A percentile compares a stretch with the other conserved stretches of the same genome.
Conservation (phyloP, 2,113 vertebrate species). For the Atlantisia rogersi region DNA sequence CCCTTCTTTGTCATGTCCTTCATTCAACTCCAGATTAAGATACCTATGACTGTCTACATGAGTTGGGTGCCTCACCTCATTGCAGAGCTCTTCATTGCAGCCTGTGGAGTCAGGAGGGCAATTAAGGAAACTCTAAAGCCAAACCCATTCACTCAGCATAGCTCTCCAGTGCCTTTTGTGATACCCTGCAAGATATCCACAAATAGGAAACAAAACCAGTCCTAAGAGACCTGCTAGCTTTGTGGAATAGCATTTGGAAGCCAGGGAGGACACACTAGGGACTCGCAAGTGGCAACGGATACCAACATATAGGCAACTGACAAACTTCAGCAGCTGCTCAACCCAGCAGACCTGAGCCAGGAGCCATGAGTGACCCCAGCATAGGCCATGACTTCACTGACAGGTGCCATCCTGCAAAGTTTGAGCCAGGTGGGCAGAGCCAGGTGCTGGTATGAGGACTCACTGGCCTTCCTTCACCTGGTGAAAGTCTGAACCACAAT, state of each 20-base stretch:
- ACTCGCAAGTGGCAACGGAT: neutral
- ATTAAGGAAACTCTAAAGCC: neutral
- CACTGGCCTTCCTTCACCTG: accelerated
- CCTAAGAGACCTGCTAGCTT: neutral
- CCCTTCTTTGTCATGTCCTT: neutral
- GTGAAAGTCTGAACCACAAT: neutral
- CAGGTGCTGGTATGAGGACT: neutral
- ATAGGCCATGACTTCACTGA: neutral
- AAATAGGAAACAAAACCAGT: neutral
- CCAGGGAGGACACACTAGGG: neutral
- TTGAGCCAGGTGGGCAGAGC: neutral
- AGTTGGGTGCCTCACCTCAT: neutral
- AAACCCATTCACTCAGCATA: neutral
- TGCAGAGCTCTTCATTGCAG: neutral
- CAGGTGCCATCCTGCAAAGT: neutral
- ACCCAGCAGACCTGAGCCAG: neutral
- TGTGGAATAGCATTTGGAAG: neutral
- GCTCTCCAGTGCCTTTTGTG: neutral
- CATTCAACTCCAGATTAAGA: neutral
- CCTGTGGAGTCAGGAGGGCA: neutral
- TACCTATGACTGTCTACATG: neutral
- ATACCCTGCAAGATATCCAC: neutral
- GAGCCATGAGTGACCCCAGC: neutral
- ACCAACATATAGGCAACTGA: neutral
- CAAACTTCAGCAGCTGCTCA: neutral